Evolutionary conservation across 53 echinoderm and acorn worm genomes (phyloP).

Genomic region (Zoroaster sp.): DNA sequence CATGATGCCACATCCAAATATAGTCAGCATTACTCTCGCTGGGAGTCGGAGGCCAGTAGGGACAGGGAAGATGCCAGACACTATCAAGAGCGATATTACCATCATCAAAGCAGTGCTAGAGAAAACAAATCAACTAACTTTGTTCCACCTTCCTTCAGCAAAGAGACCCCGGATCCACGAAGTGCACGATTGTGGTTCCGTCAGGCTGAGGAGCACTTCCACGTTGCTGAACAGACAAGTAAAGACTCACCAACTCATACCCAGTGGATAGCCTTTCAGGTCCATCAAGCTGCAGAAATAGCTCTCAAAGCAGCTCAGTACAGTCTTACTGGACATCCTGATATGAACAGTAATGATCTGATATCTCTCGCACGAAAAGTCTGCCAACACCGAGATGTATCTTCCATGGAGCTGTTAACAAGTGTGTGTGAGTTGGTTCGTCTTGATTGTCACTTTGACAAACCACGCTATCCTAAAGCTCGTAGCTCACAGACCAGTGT

Average conservation of each 20-base stretch:
- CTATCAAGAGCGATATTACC: background rate
- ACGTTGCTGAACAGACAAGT: background rate
- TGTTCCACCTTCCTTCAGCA: conserved; percentile 29
- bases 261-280: conserved; percentile 49
- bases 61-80: conserved; percentile 7
- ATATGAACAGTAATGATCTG: background rate
- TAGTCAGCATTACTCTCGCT: background rate
- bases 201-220: conserved; percentile 51
- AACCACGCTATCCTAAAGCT: conserved; percentile 28
- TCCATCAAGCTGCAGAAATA: conserved; percentile 62
- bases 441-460: conserved; percentile 33
- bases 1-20: background rate
- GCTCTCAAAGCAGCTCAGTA: conserved; percentile 64
- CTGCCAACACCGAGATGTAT: background rate
- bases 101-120: background rate
- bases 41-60: conserved; percentile 6
- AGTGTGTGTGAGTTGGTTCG: background rate
- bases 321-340: conserved; percentile 27
- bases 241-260: background rate
- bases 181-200: conserved; percentile 57
- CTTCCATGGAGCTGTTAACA: background rate
- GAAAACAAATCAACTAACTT: background rate
- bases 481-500: background rate
- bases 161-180: conserved; percentile 33
- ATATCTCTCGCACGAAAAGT: conserved; percentile 1